phyloP scores from a whole-genome alignment of 2,888 invertebrate genomes.

The Cephus spinipes region DNA sequence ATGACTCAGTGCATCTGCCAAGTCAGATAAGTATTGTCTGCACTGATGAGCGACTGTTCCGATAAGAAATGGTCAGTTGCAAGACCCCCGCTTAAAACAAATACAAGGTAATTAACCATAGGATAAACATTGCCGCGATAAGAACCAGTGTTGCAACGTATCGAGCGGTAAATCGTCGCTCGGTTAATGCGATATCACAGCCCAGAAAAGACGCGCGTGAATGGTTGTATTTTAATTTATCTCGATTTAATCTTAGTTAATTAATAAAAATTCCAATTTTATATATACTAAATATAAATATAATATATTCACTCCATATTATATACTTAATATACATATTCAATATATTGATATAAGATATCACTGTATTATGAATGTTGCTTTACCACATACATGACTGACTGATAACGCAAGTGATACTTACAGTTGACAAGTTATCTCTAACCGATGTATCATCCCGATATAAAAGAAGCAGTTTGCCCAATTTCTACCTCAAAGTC shows the following conservation, averaged over 20 bases:
- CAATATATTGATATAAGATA: background rate
- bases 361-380: background rate
- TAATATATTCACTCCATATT: background rate
- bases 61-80: background rate
- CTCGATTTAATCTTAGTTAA: background rate
- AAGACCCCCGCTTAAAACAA: background rate
- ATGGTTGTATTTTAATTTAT: background rate
- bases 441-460: background rate
- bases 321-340: background rate
- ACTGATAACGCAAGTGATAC: background rate
- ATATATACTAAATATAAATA: background rate
- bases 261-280: background rate
- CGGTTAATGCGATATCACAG: background rate
- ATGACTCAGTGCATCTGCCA: background rate
- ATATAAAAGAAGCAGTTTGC: conserved; percentile 33
- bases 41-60: background rate
- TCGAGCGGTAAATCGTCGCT: background rate
- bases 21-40: background rate
- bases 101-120: background rate
- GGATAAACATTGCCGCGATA: background rate
- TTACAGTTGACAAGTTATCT: background rate
- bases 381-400: background rate
- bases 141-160: background rate
- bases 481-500: conserved; percentile 33
- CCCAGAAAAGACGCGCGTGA: background rate